Percentiles rank a stretch among this genome's conserved stretches.
phyloP scores from a whole-genome alignment of 2,888 invertebrate genomes.

The Oscheius sp. region DNA sequence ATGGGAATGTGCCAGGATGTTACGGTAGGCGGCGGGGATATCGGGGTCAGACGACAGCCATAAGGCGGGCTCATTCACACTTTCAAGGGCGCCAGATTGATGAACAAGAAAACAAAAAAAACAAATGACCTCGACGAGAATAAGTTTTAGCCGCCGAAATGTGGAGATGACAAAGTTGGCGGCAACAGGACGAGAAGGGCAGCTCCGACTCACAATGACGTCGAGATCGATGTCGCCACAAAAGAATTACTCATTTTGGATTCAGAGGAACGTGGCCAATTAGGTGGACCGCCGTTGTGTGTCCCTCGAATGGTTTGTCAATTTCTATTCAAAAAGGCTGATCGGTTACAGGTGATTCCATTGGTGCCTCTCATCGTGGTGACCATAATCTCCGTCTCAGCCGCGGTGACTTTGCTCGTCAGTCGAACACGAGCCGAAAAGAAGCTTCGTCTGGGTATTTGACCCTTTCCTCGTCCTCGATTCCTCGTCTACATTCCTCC shows the following conservation, averaged over 20 bases:
- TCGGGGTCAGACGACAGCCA: constrained; percentile 57
- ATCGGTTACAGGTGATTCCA: constrained; percentile 42
- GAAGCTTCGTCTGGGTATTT: constrained; percentile 26
- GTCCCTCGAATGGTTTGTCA: constrained; percentile 29
- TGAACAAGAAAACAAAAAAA: constrained; percentile 26
- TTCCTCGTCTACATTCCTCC: constrained; percentile 9
- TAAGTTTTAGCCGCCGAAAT: constrained; percentile 64
- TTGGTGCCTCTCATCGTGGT: constrained; percentile 53
- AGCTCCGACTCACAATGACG: constrained; percentile 2
- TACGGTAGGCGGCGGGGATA: constrained; percentile 68
- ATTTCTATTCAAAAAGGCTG: background rate
- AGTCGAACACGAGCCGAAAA: constrained; percentile 36
- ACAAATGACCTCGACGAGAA: background rate
- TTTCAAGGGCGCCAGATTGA: constrained; percentile 26
- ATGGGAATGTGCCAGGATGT: constrained; percentile 71
- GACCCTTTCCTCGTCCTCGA: background rate
- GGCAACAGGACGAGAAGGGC: constrained; percentile 37
- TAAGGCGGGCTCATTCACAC: constrained; percentile 26
- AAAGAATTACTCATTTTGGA: constrained; percentile 68
- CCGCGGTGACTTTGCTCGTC: constrained; percentile 51
- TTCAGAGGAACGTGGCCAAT: constrained; percentile 53
- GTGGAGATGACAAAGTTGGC: constrained; percentile 42
- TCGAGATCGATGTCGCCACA: constrained; percentile 69
- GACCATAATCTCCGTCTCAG: constrained; percentile 54
- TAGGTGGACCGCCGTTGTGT: constrained; percentile 30